phyloP scores from a whole-genome alignment of 2,888 invertebrate species.

The Coecobrya sp. region DNA sequence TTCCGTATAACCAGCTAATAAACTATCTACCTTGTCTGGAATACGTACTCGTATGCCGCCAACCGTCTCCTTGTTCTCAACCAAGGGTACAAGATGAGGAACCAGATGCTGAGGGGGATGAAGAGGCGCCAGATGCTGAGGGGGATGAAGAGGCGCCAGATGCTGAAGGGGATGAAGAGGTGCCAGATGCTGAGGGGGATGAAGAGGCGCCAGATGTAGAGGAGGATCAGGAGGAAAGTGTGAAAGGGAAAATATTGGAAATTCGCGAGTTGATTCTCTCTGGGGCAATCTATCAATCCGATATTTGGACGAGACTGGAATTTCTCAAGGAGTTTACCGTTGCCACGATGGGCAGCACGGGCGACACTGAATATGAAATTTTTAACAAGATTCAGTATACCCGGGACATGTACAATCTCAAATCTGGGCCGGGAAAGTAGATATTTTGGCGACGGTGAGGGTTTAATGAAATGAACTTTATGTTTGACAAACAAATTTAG shows the following conservation, averaged over 20 bases:
- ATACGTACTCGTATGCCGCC: background rate
- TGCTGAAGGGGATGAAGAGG: too few species aligned
- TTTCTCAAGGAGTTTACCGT: background rate
- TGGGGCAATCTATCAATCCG: background rate
- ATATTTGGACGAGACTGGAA: background rate
- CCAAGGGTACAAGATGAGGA: too few species aligned
- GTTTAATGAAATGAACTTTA: too few species aligned
- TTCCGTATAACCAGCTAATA: background rate
- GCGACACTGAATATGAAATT: background rate
- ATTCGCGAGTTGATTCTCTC: background rate
- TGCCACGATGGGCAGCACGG: background rate
- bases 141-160: too few species aligned
- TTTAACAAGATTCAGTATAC: background rate
- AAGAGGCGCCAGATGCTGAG: too few species aligned
- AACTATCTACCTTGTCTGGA: background rate
- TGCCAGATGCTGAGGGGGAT: background rate
- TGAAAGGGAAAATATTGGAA: background rate
- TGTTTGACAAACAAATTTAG: too few species aligned
- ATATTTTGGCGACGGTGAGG: too few species aligned
- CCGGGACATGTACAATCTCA: background rate
- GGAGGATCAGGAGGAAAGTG: background rate
- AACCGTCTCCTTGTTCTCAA: too few species aligned
- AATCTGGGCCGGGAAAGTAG: background rate
- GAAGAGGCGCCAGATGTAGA: background rate
- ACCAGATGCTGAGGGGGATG: too few species aligned